Evolutionary conservation across 2,797 vertebrate genomes (phyloP).

Genomic region (Moxostoma hubbsi): DNA sequence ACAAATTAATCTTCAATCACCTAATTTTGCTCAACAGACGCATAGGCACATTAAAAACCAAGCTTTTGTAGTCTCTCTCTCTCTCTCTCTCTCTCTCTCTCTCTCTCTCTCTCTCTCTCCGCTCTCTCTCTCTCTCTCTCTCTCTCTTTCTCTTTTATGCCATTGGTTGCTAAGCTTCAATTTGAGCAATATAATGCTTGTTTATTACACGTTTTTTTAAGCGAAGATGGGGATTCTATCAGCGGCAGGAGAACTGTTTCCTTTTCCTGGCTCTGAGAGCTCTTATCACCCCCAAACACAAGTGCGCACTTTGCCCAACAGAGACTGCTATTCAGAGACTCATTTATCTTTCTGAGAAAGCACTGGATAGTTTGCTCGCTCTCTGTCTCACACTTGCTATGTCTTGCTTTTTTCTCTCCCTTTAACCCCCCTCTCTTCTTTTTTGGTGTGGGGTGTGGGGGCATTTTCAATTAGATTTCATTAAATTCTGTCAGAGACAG

Average conservation of each 20-base stretch:
- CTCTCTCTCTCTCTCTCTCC: background rate
- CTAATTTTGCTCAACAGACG: constrained; percentile 89
- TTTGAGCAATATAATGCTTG: constrained; percentile 33
- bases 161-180: constrained; percentile 13
- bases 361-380: constrained; percentile 76
- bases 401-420: constrained; percentile 54
- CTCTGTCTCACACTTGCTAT: constrained; percentile 58
- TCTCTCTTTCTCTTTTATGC: constrained; percentile 22
- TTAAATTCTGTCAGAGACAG: constrained; percentile 62
- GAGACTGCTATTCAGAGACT: constrained; percentile 79
- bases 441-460: constrained; percentile 15
- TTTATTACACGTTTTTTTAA: constrained; percentile 53
- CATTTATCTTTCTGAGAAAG: constrained; percentile 84
- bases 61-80: constrained; percentile 41
- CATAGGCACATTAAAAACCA: constrained; percentile 80
- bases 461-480: constrained; percentile 74
- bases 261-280: constrained; percentile 69
- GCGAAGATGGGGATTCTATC: constrained; percentile 52
- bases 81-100: constrained; percentile 11
- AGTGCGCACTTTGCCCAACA: constrained; percentile 76
- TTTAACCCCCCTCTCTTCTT: constrained; percentile 55
- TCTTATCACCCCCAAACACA: constrained; percentile 90
- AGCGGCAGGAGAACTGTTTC: constrained; percentile 50
- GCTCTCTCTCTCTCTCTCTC: background rate
- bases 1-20: constrained; percentile 99